Conservation (phyloP, 2,888 invertebrate genomes). For the Zaprionus bogoriensis region DNA sequence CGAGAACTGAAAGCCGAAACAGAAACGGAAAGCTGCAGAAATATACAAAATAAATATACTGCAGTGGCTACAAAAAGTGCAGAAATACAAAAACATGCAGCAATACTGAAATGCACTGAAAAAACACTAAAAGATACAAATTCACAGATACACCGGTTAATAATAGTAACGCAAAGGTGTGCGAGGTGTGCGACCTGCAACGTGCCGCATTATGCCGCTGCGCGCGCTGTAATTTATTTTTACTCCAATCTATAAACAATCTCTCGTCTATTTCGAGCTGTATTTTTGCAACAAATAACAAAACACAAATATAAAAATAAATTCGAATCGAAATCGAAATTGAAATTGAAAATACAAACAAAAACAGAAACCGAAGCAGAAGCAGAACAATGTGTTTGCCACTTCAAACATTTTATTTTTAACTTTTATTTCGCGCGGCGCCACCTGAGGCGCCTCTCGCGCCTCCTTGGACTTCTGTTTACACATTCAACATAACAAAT, state of each 20-base stretch:
- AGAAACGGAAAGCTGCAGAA: too few species aligned
- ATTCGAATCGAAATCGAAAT: slow-evolving; percentile 31
- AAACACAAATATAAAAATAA: slow-evolving; percentile 21
- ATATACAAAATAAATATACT: slow-evolving; percentile 1
- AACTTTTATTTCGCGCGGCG: slow-evolving; percentile 47
- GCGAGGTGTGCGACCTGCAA: slow-evolving; percentile 18
- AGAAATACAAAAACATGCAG: not conserved
- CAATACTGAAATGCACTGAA: too few species aligned
- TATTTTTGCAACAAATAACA: slow-evolving; percentile 33
- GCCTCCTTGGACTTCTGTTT: slow-evolving; percentile 4
- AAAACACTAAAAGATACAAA: slow-evolving; percentile 12
- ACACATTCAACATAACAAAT: slow-evolving; percentile 7
- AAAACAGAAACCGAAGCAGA: slow-evolving; percentile 14
- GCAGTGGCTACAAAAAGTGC: not conserved
- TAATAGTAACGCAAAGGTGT: slow-evolving; percentile 21
- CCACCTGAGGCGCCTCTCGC: slow-evolving; percentile 4
- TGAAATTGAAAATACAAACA: not conserved
- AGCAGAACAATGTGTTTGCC: slow-evolving; percentile 61
- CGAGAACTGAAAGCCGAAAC: too few species aligned
- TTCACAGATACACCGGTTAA: not conserved
- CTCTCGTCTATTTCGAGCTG: too few species aligned
- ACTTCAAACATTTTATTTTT: slow-evolving; percentile 58
- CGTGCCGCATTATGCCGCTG: slow-evolving; percentile 52
- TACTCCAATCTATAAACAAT: slow-evolving; percentile 77
- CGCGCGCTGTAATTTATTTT: slow-evolving; percentile 66